Conservation (phyloP, 2,113 vertebrate species). For the Lasiurus cinereus region DNA sequence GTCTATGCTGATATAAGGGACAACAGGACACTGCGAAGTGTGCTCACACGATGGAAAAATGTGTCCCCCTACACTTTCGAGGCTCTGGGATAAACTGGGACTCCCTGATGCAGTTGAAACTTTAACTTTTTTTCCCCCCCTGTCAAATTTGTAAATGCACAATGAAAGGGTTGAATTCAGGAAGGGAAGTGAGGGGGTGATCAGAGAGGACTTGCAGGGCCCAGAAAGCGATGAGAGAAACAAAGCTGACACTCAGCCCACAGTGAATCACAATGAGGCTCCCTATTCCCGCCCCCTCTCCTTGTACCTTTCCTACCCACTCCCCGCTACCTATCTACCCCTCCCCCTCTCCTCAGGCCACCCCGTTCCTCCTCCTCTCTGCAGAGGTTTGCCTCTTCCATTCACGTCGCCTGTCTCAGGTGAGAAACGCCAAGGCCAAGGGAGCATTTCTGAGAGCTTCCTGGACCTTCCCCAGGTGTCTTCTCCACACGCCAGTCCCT, state of each 20-base stretch:
- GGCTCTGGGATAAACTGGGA: not conserved
- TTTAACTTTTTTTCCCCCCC: not conserved
- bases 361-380: not conserved
- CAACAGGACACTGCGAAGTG: rapidly evolving
- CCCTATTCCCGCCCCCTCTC: rapidly evolving
- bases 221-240: not conserved
- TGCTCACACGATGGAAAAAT: not conserved
- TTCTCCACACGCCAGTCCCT: constrained; percentile 56
- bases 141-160: not conserved
- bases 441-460: not conserved
- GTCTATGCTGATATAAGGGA: not conserved
- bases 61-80: not conserved
- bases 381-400: not conserved
- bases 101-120: not conserved
- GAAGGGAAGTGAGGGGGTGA: not conserved
- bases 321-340: too few species aligned
- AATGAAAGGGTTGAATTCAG: not conserved
- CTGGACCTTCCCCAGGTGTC: constrained; percentile 1
- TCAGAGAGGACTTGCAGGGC: not conserved
- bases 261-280: too few species aligned
- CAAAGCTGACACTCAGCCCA: not conserved
- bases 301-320: rapidly evolving
- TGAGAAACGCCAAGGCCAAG: not conserved
- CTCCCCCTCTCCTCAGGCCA: rapidly evolving
- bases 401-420: not conserved